A percentile compares a stretch with the other conserved stretches of the same genome.
phyloP scores from a whole-genome alignment of 2,113 vertebrate genomes.

The Piprites chloris region DNA sequence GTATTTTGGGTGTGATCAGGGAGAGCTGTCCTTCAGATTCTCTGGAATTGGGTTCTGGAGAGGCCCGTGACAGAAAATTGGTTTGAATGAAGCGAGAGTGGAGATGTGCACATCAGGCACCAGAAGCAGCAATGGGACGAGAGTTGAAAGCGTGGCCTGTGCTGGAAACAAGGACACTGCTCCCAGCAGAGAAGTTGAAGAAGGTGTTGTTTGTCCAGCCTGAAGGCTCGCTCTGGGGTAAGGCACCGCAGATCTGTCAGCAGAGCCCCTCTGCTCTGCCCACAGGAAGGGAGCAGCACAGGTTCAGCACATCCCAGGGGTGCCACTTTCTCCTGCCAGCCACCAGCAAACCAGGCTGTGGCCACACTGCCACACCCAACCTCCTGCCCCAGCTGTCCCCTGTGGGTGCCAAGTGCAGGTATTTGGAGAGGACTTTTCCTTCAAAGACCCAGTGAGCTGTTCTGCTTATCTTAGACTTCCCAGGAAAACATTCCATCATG shows the following conservation, averaged over 20 bases:
- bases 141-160: background rate
- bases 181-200: background rate
- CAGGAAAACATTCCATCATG: fast-evolving
- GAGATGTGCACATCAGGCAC: background rate
- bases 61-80: background rate
- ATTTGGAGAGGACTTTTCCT: background rate
- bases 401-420: background rate
- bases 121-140: fast-evolving
- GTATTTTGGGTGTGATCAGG: fast-evolving
- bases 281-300: background rate
- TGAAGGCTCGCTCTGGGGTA: background rate
- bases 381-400: background rate
- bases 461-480: background rate
- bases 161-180: background rate
- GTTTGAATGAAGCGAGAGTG: background rate
- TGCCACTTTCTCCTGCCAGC: background rate
- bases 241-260: background rate
- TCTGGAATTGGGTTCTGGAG: background rate
- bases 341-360: background rate
- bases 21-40: background rate
- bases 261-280: background rate
- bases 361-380: background rate
- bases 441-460: background rate
- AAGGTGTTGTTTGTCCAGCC: background rate
- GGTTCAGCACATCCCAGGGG: background rate